A percentile compares a stretch with the other conserved stretches of the same genome.
Conservation (phyloP, 2,888 invertebrate genomes). For the Agriotes lineatus region DNA sequence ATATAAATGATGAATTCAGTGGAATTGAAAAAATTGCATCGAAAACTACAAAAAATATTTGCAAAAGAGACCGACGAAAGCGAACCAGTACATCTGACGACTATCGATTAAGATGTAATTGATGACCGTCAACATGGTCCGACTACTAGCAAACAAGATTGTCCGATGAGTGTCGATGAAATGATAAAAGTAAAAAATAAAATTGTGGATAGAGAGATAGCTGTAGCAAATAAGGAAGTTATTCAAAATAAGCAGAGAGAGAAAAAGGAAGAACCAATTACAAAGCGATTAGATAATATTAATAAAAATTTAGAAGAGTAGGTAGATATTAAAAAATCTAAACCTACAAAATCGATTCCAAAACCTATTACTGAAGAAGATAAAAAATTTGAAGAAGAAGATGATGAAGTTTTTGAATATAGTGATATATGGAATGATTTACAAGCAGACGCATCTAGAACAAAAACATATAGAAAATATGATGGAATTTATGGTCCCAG, state of each 20-base stretch:
- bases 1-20: no score
- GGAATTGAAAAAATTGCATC: no score
- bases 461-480: background rate
- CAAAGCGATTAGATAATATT: background rate
- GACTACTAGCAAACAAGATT: background rate
- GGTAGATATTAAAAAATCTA: background rate
- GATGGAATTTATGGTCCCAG: background rate
- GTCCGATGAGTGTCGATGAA: background rate
- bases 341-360: background rate
- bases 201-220: background rate
- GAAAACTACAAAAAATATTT: background rate
- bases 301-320: background rate
- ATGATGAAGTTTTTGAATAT: background rate
- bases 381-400: no score
- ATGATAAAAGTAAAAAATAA: background rate
- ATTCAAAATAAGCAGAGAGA: background rate
- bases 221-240: background rate
- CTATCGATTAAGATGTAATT: background rate
- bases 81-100: background rate
- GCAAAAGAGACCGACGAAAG: background rate
- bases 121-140: no score
- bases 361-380: background rate
- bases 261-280: background rate
- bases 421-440: background rate
- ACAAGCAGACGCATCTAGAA: background rate